Conservation (phyloP, 2,797 vertebrate species). For the Rachycentron canadum region DNA sequence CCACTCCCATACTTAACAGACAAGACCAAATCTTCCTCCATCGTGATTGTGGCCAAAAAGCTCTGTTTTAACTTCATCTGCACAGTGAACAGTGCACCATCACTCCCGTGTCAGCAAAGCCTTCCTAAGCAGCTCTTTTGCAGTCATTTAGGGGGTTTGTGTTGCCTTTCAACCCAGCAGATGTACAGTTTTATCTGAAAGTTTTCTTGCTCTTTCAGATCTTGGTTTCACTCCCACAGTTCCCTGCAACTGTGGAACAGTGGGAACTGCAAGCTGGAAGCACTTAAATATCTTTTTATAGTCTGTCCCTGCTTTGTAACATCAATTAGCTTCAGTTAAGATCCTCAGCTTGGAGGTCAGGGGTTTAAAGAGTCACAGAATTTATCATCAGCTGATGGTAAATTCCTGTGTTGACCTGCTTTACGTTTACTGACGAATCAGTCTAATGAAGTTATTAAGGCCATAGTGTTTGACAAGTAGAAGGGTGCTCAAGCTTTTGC, state of each 20-base stretch:
- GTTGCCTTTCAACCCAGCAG: background rate
- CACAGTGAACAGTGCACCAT: background rate
- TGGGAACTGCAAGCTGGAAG: background rate
- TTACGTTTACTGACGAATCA: background rate
- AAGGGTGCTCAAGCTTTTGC: background rate
- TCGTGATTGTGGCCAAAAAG: background rate
- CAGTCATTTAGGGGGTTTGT: too few species aligned
- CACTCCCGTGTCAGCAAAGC: background rate
- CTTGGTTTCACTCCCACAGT: background rate
- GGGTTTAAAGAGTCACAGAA: background rate
- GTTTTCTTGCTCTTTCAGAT: background rate
- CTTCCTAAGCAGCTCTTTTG: too few species aligned
- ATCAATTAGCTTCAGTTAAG: background rate
- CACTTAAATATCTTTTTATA: background rate
- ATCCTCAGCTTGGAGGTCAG: background rate
- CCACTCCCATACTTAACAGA: background rate
- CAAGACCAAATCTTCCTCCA: too few species aligned
- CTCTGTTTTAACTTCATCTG: background rate
- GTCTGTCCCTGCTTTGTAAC: background rate
- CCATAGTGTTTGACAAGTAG: background rate
- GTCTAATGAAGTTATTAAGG: too few species aligned
- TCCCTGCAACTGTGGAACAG: background rate
- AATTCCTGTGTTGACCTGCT: background rate
- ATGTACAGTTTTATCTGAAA: background rate
- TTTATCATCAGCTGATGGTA: background rate